A percentile compares a stretch with the other conserved stretches of the same genome.
Conservation (phyloP, 2,888 invertebrate species). For the Cephus nigrinus region DNA sequence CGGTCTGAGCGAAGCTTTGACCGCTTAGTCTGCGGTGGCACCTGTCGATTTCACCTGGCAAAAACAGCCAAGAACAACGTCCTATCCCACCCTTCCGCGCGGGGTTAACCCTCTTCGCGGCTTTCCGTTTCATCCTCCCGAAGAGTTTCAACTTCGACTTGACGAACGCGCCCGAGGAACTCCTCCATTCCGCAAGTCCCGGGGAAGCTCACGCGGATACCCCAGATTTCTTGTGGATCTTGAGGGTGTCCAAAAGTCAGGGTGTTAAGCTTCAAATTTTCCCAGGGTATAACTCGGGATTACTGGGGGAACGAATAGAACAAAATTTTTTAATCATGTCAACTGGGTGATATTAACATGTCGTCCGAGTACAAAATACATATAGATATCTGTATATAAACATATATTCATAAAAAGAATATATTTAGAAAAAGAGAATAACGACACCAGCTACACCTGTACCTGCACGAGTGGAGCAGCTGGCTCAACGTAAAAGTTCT, state of each 20-base stretch:
- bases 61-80: constrained; percentile 32
- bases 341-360: background rate
- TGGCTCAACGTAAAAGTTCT: background rate
- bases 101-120: background rate
- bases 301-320: background rate
- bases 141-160: background rate
- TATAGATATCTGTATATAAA: background rate
- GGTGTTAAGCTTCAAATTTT: background rate
- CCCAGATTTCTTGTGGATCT: background rate
- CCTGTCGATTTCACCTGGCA: constrained; percentile 56
- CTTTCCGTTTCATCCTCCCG: background rate
- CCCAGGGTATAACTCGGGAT: background rate
- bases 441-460: background rate
- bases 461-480: background rate
- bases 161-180: background rate
- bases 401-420: background rate
- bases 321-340: background rate
- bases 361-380: background rate
- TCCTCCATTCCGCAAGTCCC: background rate
- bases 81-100: background rate
- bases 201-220: background rate
- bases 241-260: background rate
- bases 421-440: background rate
- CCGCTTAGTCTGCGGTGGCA: constrained; percentile 50
- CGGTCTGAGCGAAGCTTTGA: constrained; percentile 25